Evolutionary conservation across 2,113 vertebrate species (phyloP), one percentile per base, ranked within the genome.

Genomic region (Cyanocitta stelleri): DNA sequence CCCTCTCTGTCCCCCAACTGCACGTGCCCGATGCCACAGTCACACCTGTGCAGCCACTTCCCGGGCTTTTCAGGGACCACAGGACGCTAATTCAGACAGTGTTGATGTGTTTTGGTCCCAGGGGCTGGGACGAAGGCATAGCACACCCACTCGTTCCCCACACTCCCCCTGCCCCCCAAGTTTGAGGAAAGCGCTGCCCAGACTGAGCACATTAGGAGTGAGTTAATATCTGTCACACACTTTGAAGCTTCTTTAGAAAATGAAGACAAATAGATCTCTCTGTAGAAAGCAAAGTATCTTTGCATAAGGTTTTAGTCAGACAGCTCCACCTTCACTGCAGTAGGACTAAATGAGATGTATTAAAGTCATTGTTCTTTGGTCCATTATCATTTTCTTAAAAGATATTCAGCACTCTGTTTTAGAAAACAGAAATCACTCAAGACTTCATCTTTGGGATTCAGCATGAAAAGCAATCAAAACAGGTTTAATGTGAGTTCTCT

Each of bases 11-110:
- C 24, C 51, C 13, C 16, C 13, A 11, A 23, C 1, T n/a, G 18
- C 18, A 13, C 0, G 0, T 41, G 24, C 44, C 64, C 35, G 3
- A 1, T 19, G 68, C 17, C 39, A 11, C 10, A 7, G 46, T 18
- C 35, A 43, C 54, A 21, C 10, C 48, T 6, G 13, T 5, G 68
- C 80, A 51, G 33, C 8, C 56, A 4, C 26, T 58, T 37, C 10
- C 52, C 35, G 58, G 52, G 56, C 37, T 67, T 44, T 56, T 3
- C 8, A 46, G n/a, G 20, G 8, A 85, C 9, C 66, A 23, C 15
- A 14, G 30, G 32, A 6, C 55, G 22, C 4, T 35, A 9, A 37
- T 17, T 33, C 52, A 14, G 26, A 37, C 41, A 9, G 2, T 13
- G 37, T 1, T 4, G 23, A 16, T 33, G 69, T 48, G 35, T 3